phyloP scores from a whole-genome alignment of 2,888 invertebrate genomes.

The Caenorhabditis sinica region DNA sequence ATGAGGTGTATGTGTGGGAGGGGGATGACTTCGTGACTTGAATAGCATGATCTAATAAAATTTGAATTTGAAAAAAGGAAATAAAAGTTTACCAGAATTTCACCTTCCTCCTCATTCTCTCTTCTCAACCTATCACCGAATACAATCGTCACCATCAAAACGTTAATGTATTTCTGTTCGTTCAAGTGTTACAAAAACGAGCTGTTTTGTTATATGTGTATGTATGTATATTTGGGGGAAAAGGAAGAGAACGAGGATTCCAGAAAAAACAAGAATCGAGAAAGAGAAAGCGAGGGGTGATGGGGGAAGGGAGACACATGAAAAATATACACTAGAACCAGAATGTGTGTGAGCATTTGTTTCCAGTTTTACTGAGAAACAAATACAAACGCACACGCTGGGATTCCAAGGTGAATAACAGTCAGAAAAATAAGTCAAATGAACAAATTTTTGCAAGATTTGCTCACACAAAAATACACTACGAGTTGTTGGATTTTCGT shows the following conservation, averaged over 20 bases:
- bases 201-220: constrained; percentile 6
- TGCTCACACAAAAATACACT: constrained; percentile 48
- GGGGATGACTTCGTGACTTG: constrained; percentile 34
- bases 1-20: constrained; percentile 7
- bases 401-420: constrained; percentile 38
- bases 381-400: constrained; percentile 3
- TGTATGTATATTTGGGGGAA: constrained; percentile 4
- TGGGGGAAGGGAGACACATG: constrained; percentile 1
- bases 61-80: constrained; percentile 1
- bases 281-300: constrained; percentile 17
- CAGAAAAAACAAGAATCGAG: constrained; percentile 8
- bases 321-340: constrained; percentile 61
- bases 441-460: constrained; percentile 61
- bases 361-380: constrained; percentile 63
- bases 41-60: constrained; percentile 57
- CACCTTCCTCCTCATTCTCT: not conserved
- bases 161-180: constrained; percentile 38
- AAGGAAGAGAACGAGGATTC: constrained; percentile 2
- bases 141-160: constrained; percentile 53
- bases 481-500: constrained; percentile 21
- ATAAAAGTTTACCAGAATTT: not conserved
- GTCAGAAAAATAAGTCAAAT: constrained; percentile 47
- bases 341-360: not conserved
- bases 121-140: constrained; percentile 13
- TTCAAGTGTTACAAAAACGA: constrained; percentile 47